These are phyloP conservation scores for Amblyornis subalaris DNA, from an alignment of 2,113 vertebrate species.

Conservation along the genomic window DNA sequence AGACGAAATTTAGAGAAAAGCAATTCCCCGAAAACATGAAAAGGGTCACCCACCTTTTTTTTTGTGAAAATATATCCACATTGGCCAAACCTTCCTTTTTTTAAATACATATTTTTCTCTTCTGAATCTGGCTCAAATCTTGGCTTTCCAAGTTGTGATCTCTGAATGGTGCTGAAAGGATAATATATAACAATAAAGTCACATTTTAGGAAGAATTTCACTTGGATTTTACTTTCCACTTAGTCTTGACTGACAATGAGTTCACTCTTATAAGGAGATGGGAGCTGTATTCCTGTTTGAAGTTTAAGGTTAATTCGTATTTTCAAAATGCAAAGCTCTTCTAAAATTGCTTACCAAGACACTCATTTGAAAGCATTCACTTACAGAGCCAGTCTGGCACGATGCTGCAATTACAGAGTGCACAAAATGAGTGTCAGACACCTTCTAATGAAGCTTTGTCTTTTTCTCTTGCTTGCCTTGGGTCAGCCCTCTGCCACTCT, in stretches of 20 bases:
- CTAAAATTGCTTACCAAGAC: not conserved
- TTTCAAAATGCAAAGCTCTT: not conserved
- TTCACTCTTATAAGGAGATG: not conserved
- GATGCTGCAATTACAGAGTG: not conserved
- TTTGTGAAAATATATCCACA: not conserved
- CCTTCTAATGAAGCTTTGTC: slow-evolving; percentile 44
- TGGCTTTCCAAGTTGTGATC: not conserved
- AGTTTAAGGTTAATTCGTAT: not conserved
- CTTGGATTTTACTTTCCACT: not conserved
- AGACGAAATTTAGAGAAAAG: not conserved
- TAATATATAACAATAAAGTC: not conserved
- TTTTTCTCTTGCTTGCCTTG: not conserved
- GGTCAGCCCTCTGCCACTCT: not conserved
- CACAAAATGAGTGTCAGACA: not conserved
- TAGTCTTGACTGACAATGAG: not conserved
- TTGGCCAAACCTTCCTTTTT: not conserved
- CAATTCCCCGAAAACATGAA: not conserved
- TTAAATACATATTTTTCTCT: not conserved
- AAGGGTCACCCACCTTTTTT: not conserved
- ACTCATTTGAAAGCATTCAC: not conserved
- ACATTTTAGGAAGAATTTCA: not conserved
- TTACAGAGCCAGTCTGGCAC: not conserved
- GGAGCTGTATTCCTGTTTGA: not conserved
- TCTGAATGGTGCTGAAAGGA: not conserved
- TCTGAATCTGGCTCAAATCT: not conserved